phyloP scores from a whole-genome alignment of 2,113 vertebrate species.

The Meles meles region DNA sequence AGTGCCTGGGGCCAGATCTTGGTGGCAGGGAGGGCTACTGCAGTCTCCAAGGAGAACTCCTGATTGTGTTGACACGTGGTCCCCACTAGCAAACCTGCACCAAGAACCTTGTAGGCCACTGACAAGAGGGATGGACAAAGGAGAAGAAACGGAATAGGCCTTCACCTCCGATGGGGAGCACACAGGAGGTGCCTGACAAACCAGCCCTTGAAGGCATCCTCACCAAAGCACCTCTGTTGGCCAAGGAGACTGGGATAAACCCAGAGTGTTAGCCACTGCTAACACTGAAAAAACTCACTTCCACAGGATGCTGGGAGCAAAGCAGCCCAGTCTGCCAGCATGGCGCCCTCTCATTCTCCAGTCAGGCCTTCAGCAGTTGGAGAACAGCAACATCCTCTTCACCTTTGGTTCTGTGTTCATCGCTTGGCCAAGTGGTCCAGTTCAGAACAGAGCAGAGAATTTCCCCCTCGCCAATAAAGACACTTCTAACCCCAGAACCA shows the following conservation, averaged over 20 bases:
- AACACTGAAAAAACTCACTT: not conserved
- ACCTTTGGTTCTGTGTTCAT: not conserved
- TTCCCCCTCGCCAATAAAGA: not conserved
- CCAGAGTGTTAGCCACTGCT: not conserved
- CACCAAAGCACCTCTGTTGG: not conserved
- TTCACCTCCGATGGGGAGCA: not conserved
- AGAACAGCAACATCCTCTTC: not conserved
- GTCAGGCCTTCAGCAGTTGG: not conserved
- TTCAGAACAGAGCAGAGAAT: not conserved
- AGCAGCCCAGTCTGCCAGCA: rapidly evolving
- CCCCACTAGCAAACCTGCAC: not conserved
- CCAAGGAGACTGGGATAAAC: not conserved
- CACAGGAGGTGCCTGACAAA: not conserved
- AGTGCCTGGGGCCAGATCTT: not conserved
- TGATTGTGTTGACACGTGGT: not conserved
- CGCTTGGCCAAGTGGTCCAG: not conserved
- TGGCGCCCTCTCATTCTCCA: rapidly evolving
- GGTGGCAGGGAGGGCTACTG: not conserved
- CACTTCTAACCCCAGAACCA: not conserved
- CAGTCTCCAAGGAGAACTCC: not conserved
- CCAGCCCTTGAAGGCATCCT: not conserved
- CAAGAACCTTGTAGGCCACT: not conserved
- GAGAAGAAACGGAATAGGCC: not conserved
- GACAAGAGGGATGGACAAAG: not conserved
- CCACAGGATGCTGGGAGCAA: not conserved